Evolutionary conservation across 2,113 vertebrate genomes (phyloP).

Genomic region (Pungitius pungitius): DNA sequence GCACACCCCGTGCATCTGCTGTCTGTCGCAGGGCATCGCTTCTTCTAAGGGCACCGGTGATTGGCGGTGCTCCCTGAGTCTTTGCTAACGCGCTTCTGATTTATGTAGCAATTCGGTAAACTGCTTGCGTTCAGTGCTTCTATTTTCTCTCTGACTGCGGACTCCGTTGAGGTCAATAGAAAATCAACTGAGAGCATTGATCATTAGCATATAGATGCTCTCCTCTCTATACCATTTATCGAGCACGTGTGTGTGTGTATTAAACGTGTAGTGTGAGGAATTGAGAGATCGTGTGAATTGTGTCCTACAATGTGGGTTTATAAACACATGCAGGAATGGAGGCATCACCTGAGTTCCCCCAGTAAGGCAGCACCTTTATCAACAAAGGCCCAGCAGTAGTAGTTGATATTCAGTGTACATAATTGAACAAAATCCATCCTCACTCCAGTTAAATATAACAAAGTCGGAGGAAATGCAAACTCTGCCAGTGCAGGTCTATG

Average conservation of each 20-base stretch:
- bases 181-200: slow-evolving; percentile 70
- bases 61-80: slow-evolving; percentile 35
- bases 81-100: slow-evolving; percentile 65
- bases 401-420: slow-evolving; percentile 52
- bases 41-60: slow-evolving; percentile 16
- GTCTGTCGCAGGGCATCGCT: slow-evolving; percentile 22
- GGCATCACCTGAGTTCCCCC: slow-evolving; percentile 10
- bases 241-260: slow-evolving; percentile 35
- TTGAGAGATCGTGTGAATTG: slow-evolving; percentile 4
- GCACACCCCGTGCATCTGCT: slow-evolving; percentile 26
- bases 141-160: slow-evolving; percentile 63
- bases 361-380: slow-evolving; percentile 6
- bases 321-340: slow-evolving; percentile 18
- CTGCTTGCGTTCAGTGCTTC: slow-evolving; percentile 63
- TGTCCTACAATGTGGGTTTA: slow-evolving; percentile 20
- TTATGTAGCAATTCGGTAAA: slow-evolving; percentile 69
- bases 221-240: slow-evolving; percentile 42
- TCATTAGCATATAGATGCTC: slow-evolving; percentile 83
- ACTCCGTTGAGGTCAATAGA: slow-evolving; percentile 75
- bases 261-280: slow-evolving; percentile 23
- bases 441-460: slow-evolving; percentile 59
- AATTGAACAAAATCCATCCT: slow-evolving; percentile 50
- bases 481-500: slow-evolving; percentile 50
- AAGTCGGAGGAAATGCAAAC: slow-evolving; percentile 61
- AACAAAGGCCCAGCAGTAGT: slow-evolving; percentile 38